Percentiles rank a stretch among this genome's conserved stretches.
Conservation (phyloP, 2,113 vertebrate species). For the Solenodon paradoxus region DNA sequence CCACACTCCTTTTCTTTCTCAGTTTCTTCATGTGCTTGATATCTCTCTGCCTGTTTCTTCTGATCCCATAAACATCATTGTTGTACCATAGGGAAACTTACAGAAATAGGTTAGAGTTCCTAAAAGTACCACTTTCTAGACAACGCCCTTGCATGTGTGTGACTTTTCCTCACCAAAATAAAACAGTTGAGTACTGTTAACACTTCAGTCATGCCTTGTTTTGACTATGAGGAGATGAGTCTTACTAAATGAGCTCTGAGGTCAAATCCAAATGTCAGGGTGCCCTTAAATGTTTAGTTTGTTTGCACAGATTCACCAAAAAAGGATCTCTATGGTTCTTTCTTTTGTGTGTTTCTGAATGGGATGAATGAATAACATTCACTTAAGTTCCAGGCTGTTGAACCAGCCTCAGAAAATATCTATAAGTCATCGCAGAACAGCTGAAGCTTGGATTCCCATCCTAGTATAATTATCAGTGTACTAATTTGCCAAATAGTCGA, state of each 20-base stretch:
- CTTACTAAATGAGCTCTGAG: neutral
- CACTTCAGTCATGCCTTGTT: neutral
- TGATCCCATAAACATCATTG: neutral
- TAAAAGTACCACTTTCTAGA: neutral
- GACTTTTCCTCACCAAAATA: neutral
- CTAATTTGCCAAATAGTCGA: neutral
- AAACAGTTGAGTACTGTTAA: neutral
- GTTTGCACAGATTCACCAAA: neutral
- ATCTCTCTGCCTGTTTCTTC: neutral
- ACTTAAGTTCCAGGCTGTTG: neutral
- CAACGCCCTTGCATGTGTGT: neutral
- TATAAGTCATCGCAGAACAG: neutral
- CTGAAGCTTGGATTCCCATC: neutral
- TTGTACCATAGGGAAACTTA: neutral
- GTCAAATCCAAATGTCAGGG: neutral
- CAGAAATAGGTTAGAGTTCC: constrained; percentile 32
- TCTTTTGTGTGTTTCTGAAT: neutral
- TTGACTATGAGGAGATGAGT: neutral
- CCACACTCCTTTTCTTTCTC: neutral
- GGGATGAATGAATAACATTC: neutral
- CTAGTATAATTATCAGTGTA: neutral
- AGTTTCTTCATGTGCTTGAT: neutral
- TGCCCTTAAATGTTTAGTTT: neutral
- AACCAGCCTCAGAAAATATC: neutral
- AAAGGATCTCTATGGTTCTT: neutral